Percentiles rank a stretch among this genome's conserved stretches.
Evolutionary conservation across 1,140 invertebrate species (phyloP).

Genomic region (Ceratosolen fusciceps): DNA sequence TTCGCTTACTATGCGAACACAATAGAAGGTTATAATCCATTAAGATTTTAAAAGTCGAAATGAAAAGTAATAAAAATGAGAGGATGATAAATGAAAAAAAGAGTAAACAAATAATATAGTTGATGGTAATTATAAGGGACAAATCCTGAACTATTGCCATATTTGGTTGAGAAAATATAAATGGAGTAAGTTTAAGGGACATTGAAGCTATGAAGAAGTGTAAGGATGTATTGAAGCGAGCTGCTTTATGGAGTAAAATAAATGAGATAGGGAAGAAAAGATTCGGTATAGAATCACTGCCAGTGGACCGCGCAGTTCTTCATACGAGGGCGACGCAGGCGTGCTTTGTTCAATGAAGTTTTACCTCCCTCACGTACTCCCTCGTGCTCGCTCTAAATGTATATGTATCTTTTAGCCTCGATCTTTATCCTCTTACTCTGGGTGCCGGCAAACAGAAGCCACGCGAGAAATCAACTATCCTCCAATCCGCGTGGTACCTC

Average conservation of each 20-base stretch:
- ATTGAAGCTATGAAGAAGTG: too few relatives aligned
- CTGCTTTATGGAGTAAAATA: neutral
- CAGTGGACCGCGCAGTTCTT: neutral
- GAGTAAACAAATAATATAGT: too few relatives aligned
- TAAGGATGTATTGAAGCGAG: too few relatives aligned
- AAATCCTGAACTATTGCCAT: too few relatives aligned
- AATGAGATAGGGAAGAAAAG: neutral
- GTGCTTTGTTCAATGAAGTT: neutral
- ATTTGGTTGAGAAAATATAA: too few relatives aligned
- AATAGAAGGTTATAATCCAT: too few relatives aligned
- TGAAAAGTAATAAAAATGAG: too few relatives aligned
- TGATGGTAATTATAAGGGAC: too few relatives aligned
- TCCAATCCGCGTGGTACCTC: slow-evolving; percentile 57
- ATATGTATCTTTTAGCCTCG: neutral
- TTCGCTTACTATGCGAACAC: too few relatives aligned
- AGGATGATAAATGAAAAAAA: too few relatives aligned
- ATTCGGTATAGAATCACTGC: neutral
- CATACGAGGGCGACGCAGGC: neutral
- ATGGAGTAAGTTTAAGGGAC: too few relatives aligned
- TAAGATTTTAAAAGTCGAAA: too few relatives aligned
- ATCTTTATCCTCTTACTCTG: neutral
- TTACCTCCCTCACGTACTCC: neutral
- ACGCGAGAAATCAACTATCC: slow-evolving; percentile 68
- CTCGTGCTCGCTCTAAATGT: neutral
- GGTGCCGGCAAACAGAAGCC: slow-evolving; percentile 51